Conservation (phyloP, 1,140 invertebrate species). For the Dreissena rostriformis region DNA sequence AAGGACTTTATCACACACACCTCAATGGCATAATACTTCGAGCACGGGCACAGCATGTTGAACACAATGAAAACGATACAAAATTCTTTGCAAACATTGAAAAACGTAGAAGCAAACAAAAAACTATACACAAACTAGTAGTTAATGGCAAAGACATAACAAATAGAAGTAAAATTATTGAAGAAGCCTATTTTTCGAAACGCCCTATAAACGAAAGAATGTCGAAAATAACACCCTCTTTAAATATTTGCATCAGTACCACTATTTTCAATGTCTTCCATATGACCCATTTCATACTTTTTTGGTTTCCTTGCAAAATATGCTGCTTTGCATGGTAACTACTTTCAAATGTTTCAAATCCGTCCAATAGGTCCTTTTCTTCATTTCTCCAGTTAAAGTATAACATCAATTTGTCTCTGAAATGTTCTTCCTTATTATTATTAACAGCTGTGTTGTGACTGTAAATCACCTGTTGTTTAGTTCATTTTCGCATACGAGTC, state of each 20-base stretch:
- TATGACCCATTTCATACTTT: neutral
- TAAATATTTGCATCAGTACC: neutral
- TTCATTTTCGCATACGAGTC: constrained; percentile 10
- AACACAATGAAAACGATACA: too few relatives aligned
- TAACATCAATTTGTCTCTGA: constrained; percentile 35
- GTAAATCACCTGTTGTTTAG: constrained; percentile 29
- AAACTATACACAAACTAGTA: too few relatives aligned
- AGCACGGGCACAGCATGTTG: too few relatives aligned
- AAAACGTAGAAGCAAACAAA: too few relatives aligned
- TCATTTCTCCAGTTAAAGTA: constrained; percentile 40
- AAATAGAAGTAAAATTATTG: too few relatives aligned
- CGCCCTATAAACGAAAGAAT: too few relatives aligned
- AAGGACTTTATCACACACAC: too few relatives aligned
- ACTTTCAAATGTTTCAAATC: constrained; percentile 16
- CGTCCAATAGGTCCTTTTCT: constrained; percentile 20
- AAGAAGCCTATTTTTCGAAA: too few relatives aligned
- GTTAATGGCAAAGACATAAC: too few relatives aligned
- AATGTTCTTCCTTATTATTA: constrained; percentile 39
- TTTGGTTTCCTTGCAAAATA: neutral
- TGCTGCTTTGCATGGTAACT: constrained; percentile 24
- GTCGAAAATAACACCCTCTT: too few relatives aligned
- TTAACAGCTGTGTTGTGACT: constrained; percentile 4
- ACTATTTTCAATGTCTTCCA: neutral
- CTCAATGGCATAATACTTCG: too few relatives aligned
- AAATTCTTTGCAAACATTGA: too few relatives aligned